Evolutionary conservation across 30 jellyfish, hydroid and myxozoan genomes (phyloP), one percentile per base, ranked within the genome.

Genomic region (Mastigias papua): DNA sequence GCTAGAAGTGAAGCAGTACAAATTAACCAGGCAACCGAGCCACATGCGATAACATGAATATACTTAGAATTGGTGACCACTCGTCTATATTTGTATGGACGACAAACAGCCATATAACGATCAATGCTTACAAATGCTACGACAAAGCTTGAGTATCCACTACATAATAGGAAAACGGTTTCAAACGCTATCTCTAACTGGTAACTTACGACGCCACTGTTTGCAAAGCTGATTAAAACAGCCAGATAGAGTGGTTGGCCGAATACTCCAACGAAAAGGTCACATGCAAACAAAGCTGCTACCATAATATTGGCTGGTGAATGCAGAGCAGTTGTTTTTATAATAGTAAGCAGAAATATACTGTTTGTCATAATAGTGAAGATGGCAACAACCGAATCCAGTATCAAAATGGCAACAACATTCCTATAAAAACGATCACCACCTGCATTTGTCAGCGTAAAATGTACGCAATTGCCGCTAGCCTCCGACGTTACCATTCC

Each of bases 111-210:
- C 32, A 30, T 2, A 34, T 54, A 78, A 23, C 89, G 89, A 35
- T 78, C 89, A 61, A 78, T 23, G 75, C 91, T 82, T 21, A 82
- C 48, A 49, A 54, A 31, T 26, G 84, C 91, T 2, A 69, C 91
- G 15, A 82, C 31, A 5, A 48, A 21, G 69, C 80, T 63, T 19
- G 91, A 82, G 7, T 49, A 77, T 7, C 88, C 88, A 58, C 88
- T 77, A 66, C 62, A 58, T 34, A 58, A 63, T 42, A 62, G 42
- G 32, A 77, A 77, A 8, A 58, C 60, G 5, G 61, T 4, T 19
- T 77, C 64, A 60, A 77, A 77, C 2, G 76, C 64, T 20, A 0
- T 58, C 49, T 49, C 32, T 26, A 63, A 0, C 11, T 0, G 27
- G 0, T 29, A 5, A 37, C 34, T 25, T 32, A 29, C 25, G 29